Conservation (phyloP, 2,797 vertebrate species). For the Galago senegalensis region DNA sequence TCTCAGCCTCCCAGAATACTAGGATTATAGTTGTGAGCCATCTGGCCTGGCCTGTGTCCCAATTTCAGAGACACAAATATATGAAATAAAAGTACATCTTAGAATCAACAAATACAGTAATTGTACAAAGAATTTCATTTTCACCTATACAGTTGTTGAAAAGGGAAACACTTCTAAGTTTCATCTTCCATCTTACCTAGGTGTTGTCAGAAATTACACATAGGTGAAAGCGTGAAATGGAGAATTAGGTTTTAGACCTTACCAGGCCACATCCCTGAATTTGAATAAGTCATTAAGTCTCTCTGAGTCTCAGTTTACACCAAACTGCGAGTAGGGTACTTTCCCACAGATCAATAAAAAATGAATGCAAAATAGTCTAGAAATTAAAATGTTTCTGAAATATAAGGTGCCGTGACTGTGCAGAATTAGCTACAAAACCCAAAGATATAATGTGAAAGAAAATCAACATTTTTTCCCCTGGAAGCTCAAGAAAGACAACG, state of each 20-base stretch:
- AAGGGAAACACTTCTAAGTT: background rate
- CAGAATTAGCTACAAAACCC: background rate
- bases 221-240: background rate
- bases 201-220: background rate
- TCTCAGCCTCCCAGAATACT: no score
- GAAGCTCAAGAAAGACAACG: background rate
- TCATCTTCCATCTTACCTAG: background rate
- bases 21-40: no score
- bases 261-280: background rate
- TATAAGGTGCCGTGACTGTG: background rate
- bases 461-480: background rate
- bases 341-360: background rate
- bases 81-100: background rate
- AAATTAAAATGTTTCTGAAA: slow-evolving; percentile 12
- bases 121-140: background rate
- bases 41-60: background rate
- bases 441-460: background rate
- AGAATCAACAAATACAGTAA: background rate
- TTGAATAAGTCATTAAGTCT: background rate
- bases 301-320: background rate
- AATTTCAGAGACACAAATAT: background rate
- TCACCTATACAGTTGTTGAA: background rate
- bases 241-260: background rate
- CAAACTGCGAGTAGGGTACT: background rate
- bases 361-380: background rate